Evolutionary conservation across 2,888 invertebrate genomes (phyloP).

Genomic region (Scrobipalpa costella): DNA sequence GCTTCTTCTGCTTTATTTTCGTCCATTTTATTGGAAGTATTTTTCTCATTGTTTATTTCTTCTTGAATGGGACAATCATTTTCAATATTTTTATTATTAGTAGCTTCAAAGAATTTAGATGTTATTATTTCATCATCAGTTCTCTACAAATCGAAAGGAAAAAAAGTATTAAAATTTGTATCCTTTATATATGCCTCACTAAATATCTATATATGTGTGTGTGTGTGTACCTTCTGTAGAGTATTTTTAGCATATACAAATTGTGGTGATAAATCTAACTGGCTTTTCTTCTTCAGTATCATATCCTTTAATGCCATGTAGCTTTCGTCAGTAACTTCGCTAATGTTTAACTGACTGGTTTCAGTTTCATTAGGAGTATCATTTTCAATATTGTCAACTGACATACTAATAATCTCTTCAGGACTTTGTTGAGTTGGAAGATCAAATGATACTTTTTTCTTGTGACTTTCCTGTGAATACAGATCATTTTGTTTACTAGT

Average conservation of each 20-base stretch:
- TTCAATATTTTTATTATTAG: slow-evolving; percentile 29
- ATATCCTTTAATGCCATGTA: slow-evolving; percentile 58
- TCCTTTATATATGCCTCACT: no score
- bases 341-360: slow-evolving; percentile 48
- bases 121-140: slow-evolving; percentile 48
- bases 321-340: slow-evolving; percentile 50
- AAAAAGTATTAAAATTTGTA: neutral
- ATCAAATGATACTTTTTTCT: slow-evolving; percentile 56
- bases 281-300: slow-evolving; percentile 61
- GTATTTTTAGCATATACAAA: slow-evolving; percentile 64
- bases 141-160: slow-evolving; percentile 42
- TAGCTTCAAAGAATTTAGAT: slow-evolving; percentile 60
- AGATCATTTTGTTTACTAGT: slow-evolving; percentile 27
- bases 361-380: slow-evolving; percentile 41
- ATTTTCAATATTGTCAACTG: slow-evolving; percentile 32
- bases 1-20: slow-evolving; percentile 27
- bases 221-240: slow-evolving; percentile 46
- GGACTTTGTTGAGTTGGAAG: slow-evolving; percentile 44
- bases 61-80: slow-evolving; percentile 22
- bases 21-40: neutral
- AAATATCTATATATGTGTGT: no score
- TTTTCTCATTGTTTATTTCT: neutral
- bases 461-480: slow-evolving; percentile 46
- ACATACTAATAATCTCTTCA: slow-evolving; percentile 28
- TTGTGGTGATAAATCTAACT: slow-evolving; percentile 64